These are phyloP conservation scores for Aquatica leii DNA, from an alignment of 2,888 invertebrate species.

Conservation along the genomic window DNA sequence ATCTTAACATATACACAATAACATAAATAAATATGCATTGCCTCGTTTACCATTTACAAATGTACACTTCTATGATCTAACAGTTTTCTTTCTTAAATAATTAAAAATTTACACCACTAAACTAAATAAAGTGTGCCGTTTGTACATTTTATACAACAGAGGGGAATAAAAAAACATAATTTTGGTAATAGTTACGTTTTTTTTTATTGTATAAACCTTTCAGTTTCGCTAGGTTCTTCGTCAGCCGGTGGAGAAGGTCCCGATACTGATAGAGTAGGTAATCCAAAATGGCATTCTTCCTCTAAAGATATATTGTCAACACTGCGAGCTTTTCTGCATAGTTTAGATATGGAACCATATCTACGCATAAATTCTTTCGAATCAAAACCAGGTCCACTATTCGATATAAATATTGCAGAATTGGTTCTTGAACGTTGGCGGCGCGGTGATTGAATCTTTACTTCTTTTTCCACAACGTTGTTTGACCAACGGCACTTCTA, in stretches of 20 bases:
- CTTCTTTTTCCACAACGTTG: constrained; percentile 43
- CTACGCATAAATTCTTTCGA: constrained; percentile 81
- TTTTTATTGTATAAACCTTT: constrained; percentile 29
- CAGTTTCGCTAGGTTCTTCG: constrained; percentile 55
- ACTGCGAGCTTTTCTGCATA: constrained; percentile 82
- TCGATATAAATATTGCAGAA: constrained; percentile 85
- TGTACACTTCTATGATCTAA: too few species aligned
- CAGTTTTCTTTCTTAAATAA: too few species aligned
- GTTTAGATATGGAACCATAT: constrained; percentile 80
- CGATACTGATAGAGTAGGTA: constrained; percentile 80
- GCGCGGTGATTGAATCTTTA: constrained; percentile 55
- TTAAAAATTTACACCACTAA: too few species aligned
- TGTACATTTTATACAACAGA: too few species aligned
- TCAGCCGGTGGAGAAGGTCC: constrained; percentile 83
- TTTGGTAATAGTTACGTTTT: too few species aligned
- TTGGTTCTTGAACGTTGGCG: constrained; percentile 80
- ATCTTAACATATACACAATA: too few species aligned
- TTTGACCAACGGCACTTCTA: constrained; percentile 47
- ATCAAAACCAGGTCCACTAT: constrained; percentile 78
- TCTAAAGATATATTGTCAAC: constrained; percentile 72
- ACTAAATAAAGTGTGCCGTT: too few species aligned
- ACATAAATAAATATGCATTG: too few species aligned
- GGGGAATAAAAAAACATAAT: too few species aligned
- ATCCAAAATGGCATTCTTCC: constrained; percentile 70
- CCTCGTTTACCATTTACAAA: too few species aligned